Evolutionary conservation across 2,888 invertebrate species (phyloP).

Genomic region (Hypena proboscidalis): DNA sequence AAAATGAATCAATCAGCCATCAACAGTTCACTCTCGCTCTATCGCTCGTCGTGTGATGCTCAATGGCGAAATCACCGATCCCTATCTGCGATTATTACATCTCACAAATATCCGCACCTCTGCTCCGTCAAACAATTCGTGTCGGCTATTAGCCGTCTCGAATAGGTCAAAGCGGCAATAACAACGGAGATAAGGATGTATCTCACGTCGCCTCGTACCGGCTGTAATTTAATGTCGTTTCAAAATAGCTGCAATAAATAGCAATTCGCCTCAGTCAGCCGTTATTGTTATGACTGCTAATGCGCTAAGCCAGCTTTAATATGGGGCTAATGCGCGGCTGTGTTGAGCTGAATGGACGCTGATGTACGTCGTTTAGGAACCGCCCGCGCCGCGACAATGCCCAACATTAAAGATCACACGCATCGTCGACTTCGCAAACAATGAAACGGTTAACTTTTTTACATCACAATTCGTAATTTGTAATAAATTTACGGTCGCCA

Average conservation of each 20-base stretch:
- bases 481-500: constrained; percentile 54
- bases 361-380: constrained; percentile 57
- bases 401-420: constrained; percentile 65
- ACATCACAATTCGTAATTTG: constrained; percentile 60
- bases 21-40: constrained; percentile 57
- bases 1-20: constrained; percentile 74
- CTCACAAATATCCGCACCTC: constrained; percentile 25
- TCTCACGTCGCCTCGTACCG: constrained; percentile 40
- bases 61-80: constrained; percentile 44
- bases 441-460: constrained; percentile 56
- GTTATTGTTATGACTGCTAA: constrained; percentile 68
- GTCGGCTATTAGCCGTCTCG: constrained; percentile 46
- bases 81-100: constrained; percentile 39
- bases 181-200: constrained; percentile 50
- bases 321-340: constrained; percentile 54
- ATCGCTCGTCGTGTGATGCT: constrained; percentile 49
- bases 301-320: constrained; percentile 61
- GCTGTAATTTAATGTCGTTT: constrained; percentile 59
- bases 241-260: constrained; percentile 65
- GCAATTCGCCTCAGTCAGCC: constrained; percentile 58
- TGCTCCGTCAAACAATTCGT: constrained; percentile 49
- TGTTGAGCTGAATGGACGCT: constrained; percentile 48
- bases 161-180: constrained; percentile 59
- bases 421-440: constrained; percentile 62
- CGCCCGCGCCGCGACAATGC: constrained; percentile 48